phyloP scores from a whole-genome alignment of 2,797 vertebrate species.

The Muscicapa comitata region DNA sequence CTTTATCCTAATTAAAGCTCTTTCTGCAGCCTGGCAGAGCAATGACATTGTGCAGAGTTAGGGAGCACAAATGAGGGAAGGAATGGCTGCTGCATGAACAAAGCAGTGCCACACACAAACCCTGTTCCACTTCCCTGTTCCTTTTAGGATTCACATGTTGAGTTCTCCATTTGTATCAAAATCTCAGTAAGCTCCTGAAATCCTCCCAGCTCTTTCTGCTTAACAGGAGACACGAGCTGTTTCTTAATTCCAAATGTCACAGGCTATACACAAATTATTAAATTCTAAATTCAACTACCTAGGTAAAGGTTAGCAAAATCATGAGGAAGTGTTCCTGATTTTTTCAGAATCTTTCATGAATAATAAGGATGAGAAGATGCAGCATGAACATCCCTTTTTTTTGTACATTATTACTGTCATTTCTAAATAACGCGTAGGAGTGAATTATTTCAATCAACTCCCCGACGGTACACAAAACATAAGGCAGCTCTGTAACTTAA shows the following conservation, averaged over 20 bases:
- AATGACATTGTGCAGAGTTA: not conserved
- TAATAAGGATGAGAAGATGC: not conserved
- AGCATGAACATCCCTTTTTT: not conserved
- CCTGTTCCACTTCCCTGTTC: not conserved
- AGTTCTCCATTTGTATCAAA: not conserved
- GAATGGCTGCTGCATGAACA: not conserved
- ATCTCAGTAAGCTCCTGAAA: not conserved
- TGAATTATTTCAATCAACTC: constrained; percentile 55
- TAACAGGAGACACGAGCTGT: not conserved
- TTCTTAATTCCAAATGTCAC: constrained; percentile 3
- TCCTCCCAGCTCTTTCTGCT: not conserved
- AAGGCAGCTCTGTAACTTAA: constrained; percentile 57
- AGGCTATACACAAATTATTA: not conserved
- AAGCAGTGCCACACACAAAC: not conserved
- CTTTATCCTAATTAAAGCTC: constrained; percentile 43
- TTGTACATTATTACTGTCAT: constrained; percentile 26
- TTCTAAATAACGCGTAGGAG: constrained; percentile 38
- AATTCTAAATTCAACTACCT: not conserved
- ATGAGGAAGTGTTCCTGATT: not conserved
- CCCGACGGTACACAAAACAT: constrained; percentile 52
- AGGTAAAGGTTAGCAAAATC: constrained; percentile 5
- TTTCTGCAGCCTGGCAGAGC: not conserved
- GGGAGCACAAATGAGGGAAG: not conserved
- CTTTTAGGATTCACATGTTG: not conserved
- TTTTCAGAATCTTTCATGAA: not conserved